Conservation (phyloP, 1,140 invertebrate species). For the Bombus affinis region DNA sequence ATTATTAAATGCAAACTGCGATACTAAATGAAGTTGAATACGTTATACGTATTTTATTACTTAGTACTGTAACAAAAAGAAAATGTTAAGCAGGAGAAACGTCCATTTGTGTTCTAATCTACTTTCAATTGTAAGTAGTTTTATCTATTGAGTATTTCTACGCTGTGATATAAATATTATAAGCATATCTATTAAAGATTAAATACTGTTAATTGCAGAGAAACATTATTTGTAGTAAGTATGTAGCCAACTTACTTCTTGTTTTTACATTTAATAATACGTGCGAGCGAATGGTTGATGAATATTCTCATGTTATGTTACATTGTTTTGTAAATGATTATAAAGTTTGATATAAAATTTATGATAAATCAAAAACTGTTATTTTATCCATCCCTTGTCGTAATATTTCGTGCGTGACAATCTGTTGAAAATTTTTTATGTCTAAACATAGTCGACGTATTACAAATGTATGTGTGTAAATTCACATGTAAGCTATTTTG, state of each 20-base stretch:
- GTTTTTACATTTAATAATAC: neutral
- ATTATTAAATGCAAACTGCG: neutral
- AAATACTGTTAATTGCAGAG: neutral
- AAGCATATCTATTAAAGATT: neutral
- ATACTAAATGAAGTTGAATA: neutral
- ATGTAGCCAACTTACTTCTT: neutral
- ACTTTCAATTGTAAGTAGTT: neutral
- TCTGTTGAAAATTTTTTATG: neutral
- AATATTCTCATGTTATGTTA: neutral
- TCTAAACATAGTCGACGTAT: neutral
- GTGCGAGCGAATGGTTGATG: neutral
- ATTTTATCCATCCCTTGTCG: neutral
- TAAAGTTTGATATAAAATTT: slow-evolving; percentile 5
- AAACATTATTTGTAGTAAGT: neutral
- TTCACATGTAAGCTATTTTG: neutral
- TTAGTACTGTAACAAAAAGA: neutral
- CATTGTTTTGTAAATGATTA: neutral
- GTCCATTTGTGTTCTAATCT: neutral
- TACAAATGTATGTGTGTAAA: too few relatives aligned
- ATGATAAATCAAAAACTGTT: neutral
- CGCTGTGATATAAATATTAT: slow-evolving; percentile 18
- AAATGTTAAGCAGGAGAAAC: neutral
- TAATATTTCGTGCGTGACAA: neutral
- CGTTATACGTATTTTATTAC: neutral
- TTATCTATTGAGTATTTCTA: neutral